Evolutionary conservation across 2,888 invertebrate genomes (phyloP), one percentile per base, ranked within the genome.

Genomic region (Rhaphigaster nebulosa): DNA sequence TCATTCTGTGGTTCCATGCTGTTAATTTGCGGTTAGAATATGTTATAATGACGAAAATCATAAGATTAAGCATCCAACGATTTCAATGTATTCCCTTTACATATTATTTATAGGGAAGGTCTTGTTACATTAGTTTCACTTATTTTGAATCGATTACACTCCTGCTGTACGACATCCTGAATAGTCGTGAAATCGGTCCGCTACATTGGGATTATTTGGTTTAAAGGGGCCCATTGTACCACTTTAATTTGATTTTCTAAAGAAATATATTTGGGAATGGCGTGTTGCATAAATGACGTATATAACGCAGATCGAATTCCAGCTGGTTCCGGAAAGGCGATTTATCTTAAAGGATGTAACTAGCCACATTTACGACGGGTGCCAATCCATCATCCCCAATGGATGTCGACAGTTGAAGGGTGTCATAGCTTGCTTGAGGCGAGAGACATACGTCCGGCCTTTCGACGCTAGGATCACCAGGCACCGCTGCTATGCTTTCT

Each of bases 191-290:
- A 76, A 76, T 23, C 29, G 65, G 65, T 2, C 0, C 2, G 60
- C 60, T n/a, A n/a, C n/a, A 60, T 60, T n/a, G 15, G n/a, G 26
- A 76, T 38, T 38, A 6, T 76, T 38, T 34, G 34, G 70, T 38
- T 76, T 76, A 3, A n/a, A n/a, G 34, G 70, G 5, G 2, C 70
- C 5, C 38, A 65, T 65, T 65, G 70, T 34, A 65, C 38, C 70
- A 76, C 20, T 20, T 76, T 76, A 38, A 76, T 76, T 76, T 76
- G 34, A 76, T 76, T 76, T 38, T 76, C 70, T 38, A 10, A 76
- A 76, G 70, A 23, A 76, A 76, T 18, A 38, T 76, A 20, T 70
- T 34, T 34, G 70, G 23, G 20, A 76, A 20, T 38, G 38, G 38
- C 34, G 2, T 38, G 70, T 34, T 76, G 20, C 34, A 76, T 76